Evolutionary conservation across 2,888 invertebrate genomes (phyloP).

Genomic region (Holacanthella duospinosa): DNA sequence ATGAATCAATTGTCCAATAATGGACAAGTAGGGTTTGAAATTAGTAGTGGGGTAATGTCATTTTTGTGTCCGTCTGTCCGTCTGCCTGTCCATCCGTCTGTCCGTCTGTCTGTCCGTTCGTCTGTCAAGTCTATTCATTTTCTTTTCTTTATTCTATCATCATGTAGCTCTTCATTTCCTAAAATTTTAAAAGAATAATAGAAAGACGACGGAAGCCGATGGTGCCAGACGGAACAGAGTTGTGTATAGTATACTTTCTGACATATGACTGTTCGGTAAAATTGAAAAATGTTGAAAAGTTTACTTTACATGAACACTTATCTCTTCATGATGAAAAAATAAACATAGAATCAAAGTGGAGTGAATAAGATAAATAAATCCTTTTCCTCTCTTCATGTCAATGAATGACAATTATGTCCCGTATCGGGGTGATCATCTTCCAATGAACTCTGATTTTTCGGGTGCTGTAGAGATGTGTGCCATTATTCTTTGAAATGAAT

Average conservation of each 20-base stretch:
- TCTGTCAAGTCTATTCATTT: too few species aligned
- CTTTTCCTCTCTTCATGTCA: background rate
- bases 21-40: too few species aligned
- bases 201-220: background rate
- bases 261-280: constrained; percentile 3
- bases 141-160: too few species aligned
- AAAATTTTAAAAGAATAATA: background rate
- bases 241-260: constrained; percentile 1
- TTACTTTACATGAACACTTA: constrained; percentile 34
- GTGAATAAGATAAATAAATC: constrained; percentile 8
- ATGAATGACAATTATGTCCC: background rate
- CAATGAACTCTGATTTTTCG: background rate
- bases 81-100: too few species aligned
- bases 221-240: background rate
- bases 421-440: background rate
- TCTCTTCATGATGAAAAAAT: constrained; percentile 35
- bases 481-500: background rate
- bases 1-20: too few species aligned
- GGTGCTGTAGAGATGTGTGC: background rate
- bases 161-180: too few species aligned
- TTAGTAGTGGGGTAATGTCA: background rate
- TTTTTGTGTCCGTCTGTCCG: background rate
- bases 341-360: constrained; percentile 29
- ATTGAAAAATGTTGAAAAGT: constrained; percentile 11
- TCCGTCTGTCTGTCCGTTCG: too few species aligned